Percentiles rank a stretch among this genome's conserved stretches.
These are phyloP conservation scores for Caranx melampygus DNA, from an alignment of 2,113 vertebrate genomes.

Conservation along the genomic window DNA sequence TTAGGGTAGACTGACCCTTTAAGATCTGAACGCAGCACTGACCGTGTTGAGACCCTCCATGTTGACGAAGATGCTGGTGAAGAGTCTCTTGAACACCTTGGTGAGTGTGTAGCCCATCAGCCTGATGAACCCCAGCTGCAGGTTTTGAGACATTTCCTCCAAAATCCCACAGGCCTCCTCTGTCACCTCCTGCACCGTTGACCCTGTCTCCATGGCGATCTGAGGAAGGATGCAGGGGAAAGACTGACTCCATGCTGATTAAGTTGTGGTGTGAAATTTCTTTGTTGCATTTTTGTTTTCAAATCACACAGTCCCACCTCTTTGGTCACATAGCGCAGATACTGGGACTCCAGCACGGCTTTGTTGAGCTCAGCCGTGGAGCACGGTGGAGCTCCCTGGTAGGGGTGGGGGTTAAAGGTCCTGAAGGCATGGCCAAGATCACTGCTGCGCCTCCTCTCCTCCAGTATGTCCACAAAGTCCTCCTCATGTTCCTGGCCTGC, in stretches of 20 bases:
- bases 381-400: constrained; percentile 83
- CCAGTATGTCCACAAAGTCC: constrained; percentile 91
- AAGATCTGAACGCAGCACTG: constrained; percentile 1
- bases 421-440: constrained; percentile 91
- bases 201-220: constrained; percentile 88
- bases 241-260: neutral
- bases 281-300: neutral
- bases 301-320: constrained; percentile 83
- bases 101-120: constrained; percentile 89
- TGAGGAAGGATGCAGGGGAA: constrained; percentile 49
- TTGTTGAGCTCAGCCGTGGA: constrained; percentile 86
- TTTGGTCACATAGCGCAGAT: constrained; percentile 87
- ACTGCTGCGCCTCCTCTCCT: constrained; percentile 87
- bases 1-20: neutral
- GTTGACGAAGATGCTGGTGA: constrained; percentile 90
- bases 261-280: neutral
- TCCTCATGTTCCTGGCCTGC: constrained; percentile 75
- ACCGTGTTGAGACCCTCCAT: constrained; percentile 94
- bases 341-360: constrained; percentile 89
- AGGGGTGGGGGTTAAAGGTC: constrained; percentile 87
- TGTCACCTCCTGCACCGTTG: constrained; percentile 84
- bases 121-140: constrained; percentile 89
- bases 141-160: constrained; percentile 94
- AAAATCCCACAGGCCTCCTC: constrained; percentile 87
- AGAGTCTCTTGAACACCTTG: constrained; percentile 93